Base-by-base conservation (phyloP, 2,113 vertebrate genomes). In the Propithecus coquereli region DNA sequence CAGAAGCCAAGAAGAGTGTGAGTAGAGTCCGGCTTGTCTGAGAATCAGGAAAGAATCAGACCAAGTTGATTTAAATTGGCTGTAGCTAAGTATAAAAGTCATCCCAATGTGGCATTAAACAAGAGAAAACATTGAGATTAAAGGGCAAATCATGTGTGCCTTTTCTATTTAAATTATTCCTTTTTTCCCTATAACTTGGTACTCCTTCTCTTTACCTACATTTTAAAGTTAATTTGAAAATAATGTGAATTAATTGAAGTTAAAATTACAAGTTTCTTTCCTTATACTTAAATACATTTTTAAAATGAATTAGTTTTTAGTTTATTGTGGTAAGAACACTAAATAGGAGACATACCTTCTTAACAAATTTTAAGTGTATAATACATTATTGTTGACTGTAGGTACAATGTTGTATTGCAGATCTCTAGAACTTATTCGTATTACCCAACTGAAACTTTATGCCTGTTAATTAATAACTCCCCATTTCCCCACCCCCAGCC, bases 181-280 rank as follows among this genome's bases (percentile, higher is more conserved):
- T 81, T 23, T 68, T 66, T 52, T 45, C 80, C 50, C 77, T 68
- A 57, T 76, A 82, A 88, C 22, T 84, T 68, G 13, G 25, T 45
- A 68, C 20, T 88, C 18, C 30, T 95, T 86, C 71, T 82, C 54
- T 85, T 96, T 54, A 70, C 30, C 30, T 88, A 66, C 3, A 57
- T 91, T 91, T 88, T 89, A 73, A 89, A 73, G 17, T 95, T 66
- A 95, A 54, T 43, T 92, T 87, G 34, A 65, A 81, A 76, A 82
- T 84, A 94, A 66, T 73, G 37, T 63, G 50, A 86, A 30, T 89
- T 79, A 87, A 90, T 7, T 91, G 7, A 95, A 71, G 79, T 81
- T 93, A 86, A 94, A 74, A 47, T 82, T 65, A 70, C 85, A 40
- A n/a, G 1, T 14, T 91, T 80, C 70, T 54, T 54, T 80, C 2